phyloP scores from a whole-genome alignment of 2,888 invertebrate genomes.

The Papilio gigon region DNA sequence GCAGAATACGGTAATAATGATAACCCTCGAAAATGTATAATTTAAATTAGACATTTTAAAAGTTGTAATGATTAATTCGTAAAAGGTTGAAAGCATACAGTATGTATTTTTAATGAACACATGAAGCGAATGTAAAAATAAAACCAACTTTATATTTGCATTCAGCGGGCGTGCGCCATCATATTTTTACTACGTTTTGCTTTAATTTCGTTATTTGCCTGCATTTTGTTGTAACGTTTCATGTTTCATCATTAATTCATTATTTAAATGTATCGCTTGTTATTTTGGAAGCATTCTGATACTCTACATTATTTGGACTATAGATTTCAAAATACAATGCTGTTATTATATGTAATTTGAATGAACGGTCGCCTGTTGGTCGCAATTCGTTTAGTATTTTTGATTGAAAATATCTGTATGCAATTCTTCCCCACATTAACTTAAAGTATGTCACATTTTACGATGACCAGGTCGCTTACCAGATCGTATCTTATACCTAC shows the following conservation, averaged over 20 bases:
- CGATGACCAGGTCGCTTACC: no score
- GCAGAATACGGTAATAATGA: no score
- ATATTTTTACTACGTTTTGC: conserved; percentile 17
- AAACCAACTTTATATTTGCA: not conserved
- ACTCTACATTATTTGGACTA: not conserved
- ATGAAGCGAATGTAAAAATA: not conserved
- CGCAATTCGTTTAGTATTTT: no score
- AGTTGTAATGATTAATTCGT: not conserved
- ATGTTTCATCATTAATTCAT: conserved; percentile 16
- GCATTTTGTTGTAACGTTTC: conserved; percentile 5
- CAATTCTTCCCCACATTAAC: no score
- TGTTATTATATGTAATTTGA: no score
- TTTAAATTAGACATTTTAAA: no score
- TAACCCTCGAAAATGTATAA: no score
- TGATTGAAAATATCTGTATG: no score
- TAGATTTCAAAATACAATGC: no score
- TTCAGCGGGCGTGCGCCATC: conserved; percentile 5
- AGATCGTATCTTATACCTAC: no score
- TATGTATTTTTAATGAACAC: conserved; percentile 12
- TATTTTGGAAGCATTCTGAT: not conserved
- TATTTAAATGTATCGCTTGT: not conserved
- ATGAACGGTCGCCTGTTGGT: no score
- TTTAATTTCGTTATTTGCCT: not conserved
- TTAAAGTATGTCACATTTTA: no score
- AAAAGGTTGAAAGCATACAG: not conserved